Evolutionary conservation across 2,797 vertebrate species (phyloP).

Genomic region (Falco rusticolus): DNA sequence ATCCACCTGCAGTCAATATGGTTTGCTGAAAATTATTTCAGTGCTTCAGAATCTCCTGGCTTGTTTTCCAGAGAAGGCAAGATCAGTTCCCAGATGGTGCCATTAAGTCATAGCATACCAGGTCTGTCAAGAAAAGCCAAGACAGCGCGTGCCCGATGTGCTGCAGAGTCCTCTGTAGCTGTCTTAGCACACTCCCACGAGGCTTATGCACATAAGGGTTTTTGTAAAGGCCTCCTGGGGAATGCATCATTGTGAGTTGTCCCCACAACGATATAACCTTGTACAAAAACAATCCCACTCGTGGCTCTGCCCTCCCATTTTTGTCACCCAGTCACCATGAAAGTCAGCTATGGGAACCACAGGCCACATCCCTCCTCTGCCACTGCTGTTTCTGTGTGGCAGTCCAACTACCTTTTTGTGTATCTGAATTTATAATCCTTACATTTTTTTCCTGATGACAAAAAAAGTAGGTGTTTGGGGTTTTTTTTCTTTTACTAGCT

Average conservation of each 20-base stretch:
- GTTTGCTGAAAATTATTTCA: not conserved
- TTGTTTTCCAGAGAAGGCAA: not conserved
- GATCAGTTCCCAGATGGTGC: not conserved
- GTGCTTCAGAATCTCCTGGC: not conserved
- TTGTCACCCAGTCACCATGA: not conserved
- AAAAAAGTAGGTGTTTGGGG: not conserved
- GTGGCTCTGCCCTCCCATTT: not conserved
- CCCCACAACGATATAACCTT: constrained; percentile 86
- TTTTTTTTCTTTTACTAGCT: not conserved
- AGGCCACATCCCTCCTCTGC: constrained; percentile 25
- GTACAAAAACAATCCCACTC: constrained; percentile 85
- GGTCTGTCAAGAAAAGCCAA: not conserved
- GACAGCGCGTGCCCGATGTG: not conserved
- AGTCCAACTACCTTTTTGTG: not conserved
- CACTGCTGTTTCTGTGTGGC: not conserved
- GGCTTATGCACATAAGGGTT: constrained; percentile 62
- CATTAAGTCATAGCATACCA: not conserved
- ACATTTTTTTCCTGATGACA: not conserved
- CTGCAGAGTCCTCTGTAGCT: not conserved
- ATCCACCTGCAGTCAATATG: not conserved
- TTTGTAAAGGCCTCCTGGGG: constrained; percentile 86
- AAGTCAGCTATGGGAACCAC: not conserved
- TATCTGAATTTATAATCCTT: not conserved
- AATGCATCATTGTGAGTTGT: constrained; percentile 88
- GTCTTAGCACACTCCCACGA: not conserved